phyloP scores from a whole-genome alignment of 2,888 invertebrate genomes.

The Theretra japonica region DNA sequence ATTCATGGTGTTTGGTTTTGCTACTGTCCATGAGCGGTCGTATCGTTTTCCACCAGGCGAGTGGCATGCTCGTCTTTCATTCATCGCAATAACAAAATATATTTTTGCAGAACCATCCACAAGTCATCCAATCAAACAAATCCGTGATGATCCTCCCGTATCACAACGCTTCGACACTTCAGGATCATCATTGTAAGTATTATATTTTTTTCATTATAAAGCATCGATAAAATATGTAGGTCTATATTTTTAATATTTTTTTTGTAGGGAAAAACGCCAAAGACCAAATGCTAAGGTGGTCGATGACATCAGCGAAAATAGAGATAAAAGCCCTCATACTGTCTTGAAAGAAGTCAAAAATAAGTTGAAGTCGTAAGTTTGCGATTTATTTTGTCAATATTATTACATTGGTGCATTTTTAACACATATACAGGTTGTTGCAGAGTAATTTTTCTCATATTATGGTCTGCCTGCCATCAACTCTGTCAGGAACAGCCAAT shows the following conservation, averaged over 20 bases:
- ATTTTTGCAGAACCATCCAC: conserved; percentile 32
- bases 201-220: not conserved
- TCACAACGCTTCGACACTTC: not conserved
- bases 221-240: no score
- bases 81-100: no score
- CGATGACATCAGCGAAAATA: conserved; percentile 36
- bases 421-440: no score
- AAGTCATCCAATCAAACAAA: not conserved
- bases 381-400: not conserved
- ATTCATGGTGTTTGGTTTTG: no score
- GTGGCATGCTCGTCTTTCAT: no score
- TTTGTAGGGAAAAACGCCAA: conserved; percentile 13
- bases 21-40: no score
- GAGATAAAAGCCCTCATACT: conserved; percentile 61
- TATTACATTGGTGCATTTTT: no score
- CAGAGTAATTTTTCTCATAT: no score
- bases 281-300: not conserved
- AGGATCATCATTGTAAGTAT: not conserved
- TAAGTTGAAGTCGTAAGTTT: conserved; percentile 60
- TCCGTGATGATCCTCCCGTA: no score
- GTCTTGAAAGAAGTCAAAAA: conserved; percentile 59
- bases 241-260: not conserved
- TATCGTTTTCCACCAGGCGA: no score
- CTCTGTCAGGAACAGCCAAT: no score
- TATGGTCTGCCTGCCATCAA: no score